Evolutionary conservation across 2,113 vertebrate genomes (phyloP).

Genomic region (Rana temporaria): DNA sequence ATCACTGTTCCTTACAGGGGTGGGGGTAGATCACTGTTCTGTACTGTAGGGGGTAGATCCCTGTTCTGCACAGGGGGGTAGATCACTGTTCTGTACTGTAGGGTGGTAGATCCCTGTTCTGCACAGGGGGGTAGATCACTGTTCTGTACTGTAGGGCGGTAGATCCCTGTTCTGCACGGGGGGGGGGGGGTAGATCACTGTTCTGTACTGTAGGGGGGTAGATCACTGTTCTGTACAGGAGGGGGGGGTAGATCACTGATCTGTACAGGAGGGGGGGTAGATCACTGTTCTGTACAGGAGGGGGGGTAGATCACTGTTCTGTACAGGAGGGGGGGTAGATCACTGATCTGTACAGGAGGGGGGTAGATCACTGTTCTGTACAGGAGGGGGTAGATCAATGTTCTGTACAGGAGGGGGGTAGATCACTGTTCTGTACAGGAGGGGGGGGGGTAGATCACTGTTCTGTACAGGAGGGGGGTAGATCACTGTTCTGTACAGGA

Average conservation of each 20-base stretch:
- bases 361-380: too few relatives aligned
- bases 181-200: too few relatives aligned
- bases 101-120: too few relatives aligned
- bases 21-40: not conserved
- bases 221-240: not conserved
- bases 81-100: not conserved
- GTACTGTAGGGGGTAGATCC: too few relatives aligned
- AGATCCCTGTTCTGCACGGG: not conserved
- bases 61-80: too few relatives aligned
- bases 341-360: not conserved
- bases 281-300: too few relatives aligned
- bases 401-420: not conserved
- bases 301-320: not conserved
- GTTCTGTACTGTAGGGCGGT: not conserved
- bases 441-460: not conserved
- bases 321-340: not conserved
- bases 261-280: too few relatives aligned
- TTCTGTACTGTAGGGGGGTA: not conserved
- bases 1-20: too few relatives aligned
- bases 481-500: too few relatives aligned
- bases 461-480: not conserved
- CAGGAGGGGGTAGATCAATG: too few relatives aligned
- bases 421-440: not conserved
- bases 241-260: too few relatives aligned
- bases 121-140: too few relatives aligned